Base-by-base conservation (phyloP, 2,797 vertebrate species). In the Acanthornis magna region DNA sequence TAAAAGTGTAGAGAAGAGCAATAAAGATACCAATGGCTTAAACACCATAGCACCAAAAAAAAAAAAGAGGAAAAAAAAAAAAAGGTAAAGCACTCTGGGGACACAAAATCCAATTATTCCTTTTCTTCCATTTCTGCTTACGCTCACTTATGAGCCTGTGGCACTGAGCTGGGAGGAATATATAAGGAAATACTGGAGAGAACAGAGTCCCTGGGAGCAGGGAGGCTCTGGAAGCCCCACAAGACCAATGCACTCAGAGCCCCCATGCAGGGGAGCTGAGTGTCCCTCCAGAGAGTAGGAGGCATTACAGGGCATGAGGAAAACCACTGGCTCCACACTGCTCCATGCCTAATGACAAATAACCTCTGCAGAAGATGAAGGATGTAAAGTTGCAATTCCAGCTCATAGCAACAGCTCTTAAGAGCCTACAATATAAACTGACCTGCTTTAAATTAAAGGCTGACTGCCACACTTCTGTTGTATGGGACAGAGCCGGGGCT, bases 271-370 rank as follows among this genome's bases (percentile, higher is more conserved):
- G 63, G 58, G n/a, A 45, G 67, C 86, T 77, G 55, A 40, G 15
- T 10, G 13, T 75, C 87, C 84, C 71, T 67, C 43, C 84, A 74
- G 84, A 87, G 79, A 65, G 48, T 0, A 3, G 74, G 42, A 93
- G 61, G 54, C 55, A 87, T 88, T 78, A 72, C 34, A 20, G 34
- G 58, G 67, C 57, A 42, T 3, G 11, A 91, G 19, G 21, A 85
- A 87, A 96, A 82, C 81, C 91, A 74, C 84, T 80, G 89, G 84
- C 84, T 91, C 93, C 81, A 36, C 30, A 47, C 42, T 89, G 92
- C 71, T 89, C 50, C 57, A 25, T 4, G 3, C 61, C 82, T 83
- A 63, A 88, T 95, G 94, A 89, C 83, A 88, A 93, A 87, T 57
- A 74, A 75, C 66, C 63, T 87, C 77, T 67, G 79, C 88, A 79